These are phyloP conservation scores for Henricia sp. DNA, from an alignment of 53 echinoderm and acorn worm genomes.

Conservation along the genomic window DNA sequence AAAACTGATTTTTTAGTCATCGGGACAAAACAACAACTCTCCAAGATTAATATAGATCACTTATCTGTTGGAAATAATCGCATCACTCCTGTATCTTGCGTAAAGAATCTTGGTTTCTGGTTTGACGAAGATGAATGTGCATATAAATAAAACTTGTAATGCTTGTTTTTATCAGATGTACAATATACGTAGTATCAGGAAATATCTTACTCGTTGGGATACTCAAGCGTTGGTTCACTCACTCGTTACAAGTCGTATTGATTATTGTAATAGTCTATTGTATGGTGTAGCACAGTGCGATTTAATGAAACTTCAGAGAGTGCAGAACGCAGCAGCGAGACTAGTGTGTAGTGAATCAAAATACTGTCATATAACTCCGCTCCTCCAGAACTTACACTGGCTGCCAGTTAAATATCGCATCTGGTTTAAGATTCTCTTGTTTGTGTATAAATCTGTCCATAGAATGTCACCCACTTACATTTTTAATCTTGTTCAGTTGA, in stretches of 20 bases:
- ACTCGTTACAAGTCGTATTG: conserved; percentile 28
- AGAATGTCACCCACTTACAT: too few species aligned
- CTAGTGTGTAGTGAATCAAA: too few species aligned
- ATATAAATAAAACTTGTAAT: conserved; percentile 7
- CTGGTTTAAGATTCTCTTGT: too few species aligned
- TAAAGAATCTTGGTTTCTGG: conserved; percentile 35
- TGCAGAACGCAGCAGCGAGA: too few species aligned
- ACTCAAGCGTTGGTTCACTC: conserved; percentile 28
- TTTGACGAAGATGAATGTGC: conserved; percentile 12
- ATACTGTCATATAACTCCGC: too few species aligned
- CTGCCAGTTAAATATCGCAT: too few species aligned
- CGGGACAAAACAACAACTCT: conserved; percentile 30
- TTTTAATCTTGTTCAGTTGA: too few species aligned
- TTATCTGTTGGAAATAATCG: conserved; percentile 3
- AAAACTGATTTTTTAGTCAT: conserved; percentile 12
- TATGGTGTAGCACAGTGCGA: conserved; percentile 46
- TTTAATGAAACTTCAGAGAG: conserved; percentile 36
- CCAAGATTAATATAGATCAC: conserved; percentile 30
- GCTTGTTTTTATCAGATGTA: conserved; percentile 32
- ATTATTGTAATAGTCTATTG: conserved; percentile 34
- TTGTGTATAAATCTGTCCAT: too few species aligned
- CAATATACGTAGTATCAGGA: conserved; percentile 9
- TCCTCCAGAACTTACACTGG: too few species aligned
- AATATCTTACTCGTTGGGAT: conserved; percentile 22
- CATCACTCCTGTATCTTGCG: conserved; percentile 25